These are phyloP conservation scores for Adelosebastes latens DNA, from an alignment of 2,797 vertebrate species.

Conservation along the genomic window DNA sequence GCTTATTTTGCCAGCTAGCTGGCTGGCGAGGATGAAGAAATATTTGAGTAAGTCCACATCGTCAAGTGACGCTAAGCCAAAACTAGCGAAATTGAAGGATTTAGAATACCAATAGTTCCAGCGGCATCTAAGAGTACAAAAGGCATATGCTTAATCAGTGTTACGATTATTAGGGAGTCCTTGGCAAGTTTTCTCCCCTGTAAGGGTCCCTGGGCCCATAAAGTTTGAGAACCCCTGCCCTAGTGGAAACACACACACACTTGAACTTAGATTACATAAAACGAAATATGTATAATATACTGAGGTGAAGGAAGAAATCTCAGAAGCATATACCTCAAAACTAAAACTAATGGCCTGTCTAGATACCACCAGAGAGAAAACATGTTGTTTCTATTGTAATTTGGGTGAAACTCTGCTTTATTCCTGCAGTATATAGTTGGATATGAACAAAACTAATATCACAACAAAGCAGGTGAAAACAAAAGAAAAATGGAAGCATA, in stretches of 20 bases:
- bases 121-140: too few species aligned
- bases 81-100: rapidly evolving
- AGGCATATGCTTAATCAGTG: too few species aligned
- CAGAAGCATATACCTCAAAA: background rate
- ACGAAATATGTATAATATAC: background rate
- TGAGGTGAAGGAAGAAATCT: background rate
- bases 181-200: too few species aligned
- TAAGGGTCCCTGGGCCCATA: too few species aligned
- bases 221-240: background rate
- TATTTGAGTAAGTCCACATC: too few species aligned
- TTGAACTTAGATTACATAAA: background rate
- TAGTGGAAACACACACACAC: background rate
- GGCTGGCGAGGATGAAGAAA: too few species aligned
- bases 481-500: background rate
- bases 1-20: too few species aligned
- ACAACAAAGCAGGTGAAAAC: background rate
- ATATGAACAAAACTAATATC: background rate
- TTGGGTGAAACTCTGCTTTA: background rate
- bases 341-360: background rate
- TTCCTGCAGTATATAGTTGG: background rate
- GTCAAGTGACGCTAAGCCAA: too few species aligned
- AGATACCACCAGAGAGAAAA: background rate
- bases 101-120: too few species aligned
- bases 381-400: too few species aligned
- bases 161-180: too few species aligned